Conservation (phyloP, 2,113 vertebrate genomes). For the Oxyura jamaicensis region DNA sequence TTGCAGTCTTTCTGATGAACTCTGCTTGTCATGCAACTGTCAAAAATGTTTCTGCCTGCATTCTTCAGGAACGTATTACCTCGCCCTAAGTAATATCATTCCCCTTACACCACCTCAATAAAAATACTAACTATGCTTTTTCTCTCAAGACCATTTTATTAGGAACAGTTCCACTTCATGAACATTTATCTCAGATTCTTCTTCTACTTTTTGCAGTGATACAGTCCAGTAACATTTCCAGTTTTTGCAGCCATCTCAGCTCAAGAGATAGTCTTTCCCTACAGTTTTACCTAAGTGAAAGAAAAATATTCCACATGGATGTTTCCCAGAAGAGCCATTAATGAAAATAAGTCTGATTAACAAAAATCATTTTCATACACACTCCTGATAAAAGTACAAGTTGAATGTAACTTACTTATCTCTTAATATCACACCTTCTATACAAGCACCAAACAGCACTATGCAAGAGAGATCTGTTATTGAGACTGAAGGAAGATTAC, state of each 20-base stretch:
- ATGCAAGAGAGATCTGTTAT: constrained; percentile 87
- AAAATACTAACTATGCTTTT: not conserved
- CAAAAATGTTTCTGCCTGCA: not conserved
- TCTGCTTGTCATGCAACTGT: not conserved
- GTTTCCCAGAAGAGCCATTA: not conserved
- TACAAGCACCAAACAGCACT: constrained; percentile 92
- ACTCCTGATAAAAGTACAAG: not conserved
- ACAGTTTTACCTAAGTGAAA: not conserved
- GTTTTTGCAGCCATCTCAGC: not conserved
- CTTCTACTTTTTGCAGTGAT: not conserved
- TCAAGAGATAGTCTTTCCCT: not conserved
- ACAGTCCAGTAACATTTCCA: not conserved
- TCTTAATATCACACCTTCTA: constrained; percentile 93
- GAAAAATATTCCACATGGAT: not conserved
- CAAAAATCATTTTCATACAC: not conserved
- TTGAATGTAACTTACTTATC: constrained; percentile 86
- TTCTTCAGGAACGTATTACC: not conserved
- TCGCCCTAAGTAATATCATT: not conserved
- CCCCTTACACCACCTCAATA: not conserved
- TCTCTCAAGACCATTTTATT: not conserved
- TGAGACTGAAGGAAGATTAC: constrained; percentile 65
- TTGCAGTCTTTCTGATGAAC: not conserved
- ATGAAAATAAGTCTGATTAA: not conserved
- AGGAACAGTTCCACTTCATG: not conserved
- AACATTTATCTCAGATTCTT: not conserved